These are phyloP conservation scores for Ectemnius lituratus DNA, from an alignment of 2,888 invertebrate genomes.

Conservation along the genomic window DNA sequence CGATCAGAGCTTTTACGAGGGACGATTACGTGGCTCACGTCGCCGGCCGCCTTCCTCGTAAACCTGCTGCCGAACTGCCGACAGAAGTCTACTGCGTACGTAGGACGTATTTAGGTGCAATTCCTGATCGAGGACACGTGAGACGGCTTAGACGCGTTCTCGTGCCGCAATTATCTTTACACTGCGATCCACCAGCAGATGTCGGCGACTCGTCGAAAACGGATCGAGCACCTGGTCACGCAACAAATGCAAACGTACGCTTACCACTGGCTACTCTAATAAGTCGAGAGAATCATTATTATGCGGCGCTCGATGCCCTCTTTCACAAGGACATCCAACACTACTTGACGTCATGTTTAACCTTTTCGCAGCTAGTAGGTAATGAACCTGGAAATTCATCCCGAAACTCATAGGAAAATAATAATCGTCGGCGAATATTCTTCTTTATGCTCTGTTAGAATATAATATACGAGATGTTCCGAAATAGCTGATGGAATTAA, in stretches of 20 bases:
- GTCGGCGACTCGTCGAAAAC: conserved; percentile 20
- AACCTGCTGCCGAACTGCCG: conserved; percentile 29
- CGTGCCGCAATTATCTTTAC: conserved; percentile 37
- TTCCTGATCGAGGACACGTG: conserved; percentile 13
- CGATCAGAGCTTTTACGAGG: conserved; percentile 60
- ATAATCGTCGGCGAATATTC: too few species aligned
- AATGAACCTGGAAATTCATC: too few species aligned
- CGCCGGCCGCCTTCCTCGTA: conserved; percentile 33
- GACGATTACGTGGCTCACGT: conserved; percentile 51
- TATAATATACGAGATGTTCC: too few species aligned
- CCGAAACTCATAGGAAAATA: too few species aligned
- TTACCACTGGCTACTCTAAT: too few species aligned
- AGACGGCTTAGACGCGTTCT: conserved; percentile 19
- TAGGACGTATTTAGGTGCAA: not conserved
- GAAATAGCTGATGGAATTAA: too few species aligned
- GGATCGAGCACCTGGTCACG: conserved; percentile 22
- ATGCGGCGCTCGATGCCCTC: too few species aligned
- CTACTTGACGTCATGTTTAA: too few species aligned
- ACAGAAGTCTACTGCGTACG: not conserved
- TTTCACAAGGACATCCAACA: too few species aligned
- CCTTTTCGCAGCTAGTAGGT: too few species aligned
- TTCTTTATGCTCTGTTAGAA: too few species aligned
- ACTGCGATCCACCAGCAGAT: conserved; percentile 13
- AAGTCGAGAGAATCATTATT: too few species aligned
- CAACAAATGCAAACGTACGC: conserved; percentile 11